Evolutionary conservation across 2,113 vertebrate genomes (phyloP).

Genomic region (Oncorhynchus kisutch): DNA sequence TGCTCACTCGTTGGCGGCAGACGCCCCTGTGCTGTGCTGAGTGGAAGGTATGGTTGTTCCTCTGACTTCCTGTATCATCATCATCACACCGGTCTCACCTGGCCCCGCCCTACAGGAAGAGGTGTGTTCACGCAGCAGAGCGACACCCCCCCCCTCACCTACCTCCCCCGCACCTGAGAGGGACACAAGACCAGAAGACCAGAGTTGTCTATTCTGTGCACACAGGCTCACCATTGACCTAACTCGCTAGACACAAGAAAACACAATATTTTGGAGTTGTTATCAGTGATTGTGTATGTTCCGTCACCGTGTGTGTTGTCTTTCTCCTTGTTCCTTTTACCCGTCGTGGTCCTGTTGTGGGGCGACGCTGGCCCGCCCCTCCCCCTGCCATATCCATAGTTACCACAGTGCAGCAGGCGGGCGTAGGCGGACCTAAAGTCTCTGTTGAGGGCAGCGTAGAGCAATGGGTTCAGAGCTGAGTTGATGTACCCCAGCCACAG

Average conservation of each 20-base stretch:
- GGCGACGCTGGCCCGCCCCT: conserved; percentile 39
- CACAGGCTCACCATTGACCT: background rate
- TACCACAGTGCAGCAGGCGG: conserved; percentile 74
- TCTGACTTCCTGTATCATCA: conserved; percentile 60
- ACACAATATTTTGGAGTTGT: background rate
- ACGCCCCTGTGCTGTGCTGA: conserved; percentile 46
- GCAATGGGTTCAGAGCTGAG: conserved; percentile 91
- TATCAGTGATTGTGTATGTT: background rate
- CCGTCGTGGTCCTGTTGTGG: conserved; percentile 27
- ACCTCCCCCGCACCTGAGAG: conserved; percentile 37
- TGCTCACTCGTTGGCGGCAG: conserved; percentile 35
- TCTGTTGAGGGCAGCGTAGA: conserved; percentile 87
- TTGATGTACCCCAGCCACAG: conserved; percentile 92
- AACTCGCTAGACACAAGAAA: background rate
- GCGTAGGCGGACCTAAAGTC: conserved; percentile 86
- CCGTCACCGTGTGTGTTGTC: background rate
- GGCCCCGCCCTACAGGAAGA: conserved; percentile 50
- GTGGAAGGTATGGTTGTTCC: conserved; percentile 11
- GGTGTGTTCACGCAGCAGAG: conserved; percentile 54
- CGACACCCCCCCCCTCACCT: conserved; percentile 43
- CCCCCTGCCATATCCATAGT: conserved; percentile 36
- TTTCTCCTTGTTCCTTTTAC: conserved; percentile 45
- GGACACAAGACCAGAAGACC: background rate
- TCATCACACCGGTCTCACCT: conserved; percentile 49
- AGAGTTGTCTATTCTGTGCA: background rate